Percentiles rank a stretch among this genome's conserved stretches.
These are phyloP conservation scores for Triplophysa tibetana DNA, from an alignment of 2,113 vertebrate genomes.

Conservation along the genomic window DNA sequence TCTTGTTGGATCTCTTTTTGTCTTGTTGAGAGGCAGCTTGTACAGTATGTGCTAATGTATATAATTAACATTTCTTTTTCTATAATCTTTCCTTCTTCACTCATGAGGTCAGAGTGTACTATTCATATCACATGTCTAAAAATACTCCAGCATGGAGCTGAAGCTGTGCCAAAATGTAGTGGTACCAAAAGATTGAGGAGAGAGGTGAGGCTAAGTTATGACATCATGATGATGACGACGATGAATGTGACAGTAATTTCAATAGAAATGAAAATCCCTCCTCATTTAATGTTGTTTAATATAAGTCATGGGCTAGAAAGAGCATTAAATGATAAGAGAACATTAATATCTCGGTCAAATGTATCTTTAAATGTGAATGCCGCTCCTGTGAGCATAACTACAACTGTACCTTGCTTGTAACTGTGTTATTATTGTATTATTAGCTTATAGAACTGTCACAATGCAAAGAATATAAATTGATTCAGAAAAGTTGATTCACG, in stretches of 20 bases:
- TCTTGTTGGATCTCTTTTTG: not conserved
- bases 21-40: not conserved
- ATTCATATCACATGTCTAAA: conserved; percentile 74
- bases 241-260: not conserved
- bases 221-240: conserved; percentile 10
- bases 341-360: too few species aligned
- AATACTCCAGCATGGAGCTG: conserved; percentile 70
- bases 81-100: conserved; percentile 54
- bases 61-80: conserved; percentile 29
- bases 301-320: too few species aligned
- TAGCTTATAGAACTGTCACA: too few species aligned
- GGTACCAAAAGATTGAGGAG: conserved; percentile 55
- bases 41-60: not conserved
- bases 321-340: too few species aligned
- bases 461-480: not conserved
- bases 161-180: conserved; percentile 68
- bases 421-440: not conserved
- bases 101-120: conserved; percentile 72
- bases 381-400: too few species aligned
- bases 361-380: too few species aligned
- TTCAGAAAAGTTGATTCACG: too few species aligned
- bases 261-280: too few species aligned
- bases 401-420: not conserved
- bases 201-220: not conserved
- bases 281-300: too few species aligned